Conservation (phyloP, 2,797 vertebrate genomes). For the Phrynocephalus vlangalii region DNA sequence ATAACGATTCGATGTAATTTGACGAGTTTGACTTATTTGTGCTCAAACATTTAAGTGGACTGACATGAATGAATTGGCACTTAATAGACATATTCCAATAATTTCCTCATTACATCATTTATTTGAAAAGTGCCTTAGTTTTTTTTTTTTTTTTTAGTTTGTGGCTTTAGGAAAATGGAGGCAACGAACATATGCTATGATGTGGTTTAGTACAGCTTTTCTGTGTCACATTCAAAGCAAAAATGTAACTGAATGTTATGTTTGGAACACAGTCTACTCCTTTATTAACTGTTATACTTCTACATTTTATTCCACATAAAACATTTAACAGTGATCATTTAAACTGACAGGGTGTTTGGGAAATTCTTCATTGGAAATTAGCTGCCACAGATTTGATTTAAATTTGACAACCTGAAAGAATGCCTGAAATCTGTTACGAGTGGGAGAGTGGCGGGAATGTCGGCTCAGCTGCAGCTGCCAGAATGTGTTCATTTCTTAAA, state of each 20-base stretch:
- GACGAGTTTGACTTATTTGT: constrained; percentile 71
- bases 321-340: constrained; percentile 67
- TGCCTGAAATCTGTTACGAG: constrained; percentile 58
- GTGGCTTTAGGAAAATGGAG: constrained; percentile 54
- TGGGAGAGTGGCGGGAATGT: constrained; percentile 56
- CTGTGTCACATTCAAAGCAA: constrained; percentile 71
- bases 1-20: constrained; percentile 68
- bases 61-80: constrained; percentile 65
- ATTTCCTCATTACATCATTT: constrained; percentile 72
- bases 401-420: constrained; percentile 65
- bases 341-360: constrained; percentile 65
- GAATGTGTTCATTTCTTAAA: constrained; percentile 32
- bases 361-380: constrained; percentile 70
- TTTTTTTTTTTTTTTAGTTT: constrained; percentile 51
- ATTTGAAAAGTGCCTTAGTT: constrained; percentile 68
- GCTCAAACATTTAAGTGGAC: constrained; percentile 64
- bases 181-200: constrained; percentile 63
- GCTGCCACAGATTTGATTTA: constrained; percentile 59
- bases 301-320: constrained; percentile 71
- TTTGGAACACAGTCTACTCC: constrained; percentile 65
- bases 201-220: constrained; percentile 67
- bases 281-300: constrained; percentile 74
- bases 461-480: constrained; percentile 49
- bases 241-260: constrained; percentile 71
- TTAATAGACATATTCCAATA: constrained; percentile 70